Conservation (phyloP, 2,888 invertebrate species). For the Electrophaes corylata region DNA sequence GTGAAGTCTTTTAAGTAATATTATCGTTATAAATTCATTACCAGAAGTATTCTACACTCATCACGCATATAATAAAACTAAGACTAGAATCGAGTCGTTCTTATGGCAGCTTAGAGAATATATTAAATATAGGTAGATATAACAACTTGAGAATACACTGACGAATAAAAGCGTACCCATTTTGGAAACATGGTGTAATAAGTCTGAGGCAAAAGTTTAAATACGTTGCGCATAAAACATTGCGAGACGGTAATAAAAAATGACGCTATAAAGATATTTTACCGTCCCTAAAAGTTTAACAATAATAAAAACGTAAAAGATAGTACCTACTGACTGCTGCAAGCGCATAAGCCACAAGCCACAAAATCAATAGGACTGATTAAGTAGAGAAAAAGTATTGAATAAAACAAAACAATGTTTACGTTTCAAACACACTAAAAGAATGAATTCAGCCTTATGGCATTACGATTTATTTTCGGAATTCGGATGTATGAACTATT, state of each 20-base stretch:
- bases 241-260: slow-evolving; percentile 55
- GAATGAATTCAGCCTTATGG: slow-evolving; percentile 4
- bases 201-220: slow-evolving; percentile 41
- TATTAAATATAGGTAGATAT: slow-evolving; percentile 7
- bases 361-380: neutral
- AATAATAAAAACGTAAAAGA: slow-evolving; percentile 47
- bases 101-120: slow-evolving; percentile 46
- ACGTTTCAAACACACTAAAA: slow-evolving; percentile 1
- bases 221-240: slow-evolving; percentile 47
- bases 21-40: slow-evolving; percentile 31
- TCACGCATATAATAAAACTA: slow-evolving; percentile 43
- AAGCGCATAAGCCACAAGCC: neutral
- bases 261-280: slow-evolving; percentile 53
- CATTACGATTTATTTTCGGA: slow-evolving; percentile 7
- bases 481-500: slow-evolving; percentile 9
- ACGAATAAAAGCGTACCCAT: slow-evolving; percentile 16
- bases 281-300: slow-evolving; percentile 58
- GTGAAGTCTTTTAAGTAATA: neutral
- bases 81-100: slow-evolving; percentile 64
- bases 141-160: slow-evolving; percentile 14
- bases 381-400: neutral
- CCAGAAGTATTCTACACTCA: slow-evolving; percentile 48
- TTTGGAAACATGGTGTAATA: slow-evolving; percentile 50
- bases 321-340: slow-evolving; percentile 9
- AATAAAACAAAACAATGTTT: neutral